A percentile compares a stretch with the other conserved stretches of the same genome.
Evolutionary conservation across 2,113 vertebrate species (phyloP).

Genomic region (Lepisosteus oculatus): DNA sequence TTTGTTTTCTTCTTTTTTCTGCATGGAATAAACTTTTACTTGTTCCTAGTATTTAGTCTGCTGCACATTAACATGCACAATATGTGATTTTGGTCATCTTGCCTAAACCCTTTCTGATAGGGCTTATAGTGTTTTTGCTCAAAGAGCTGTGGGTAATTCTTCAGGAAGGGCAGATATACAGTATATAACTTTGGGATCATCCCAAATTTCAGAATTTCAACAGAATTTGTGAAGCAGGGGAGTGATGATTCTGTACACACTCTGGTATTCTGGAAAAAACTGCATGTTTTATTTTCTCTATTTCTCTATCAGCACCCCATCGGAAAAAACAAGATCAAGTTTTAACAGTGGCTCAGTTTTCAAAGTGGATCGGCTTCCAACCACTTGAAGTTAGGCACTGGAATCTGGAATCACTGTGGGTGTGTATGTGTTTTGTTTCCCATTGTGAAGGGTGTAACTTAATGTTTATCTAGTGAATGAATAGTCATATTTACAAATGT

Average conservation of each 20-base stretch:
- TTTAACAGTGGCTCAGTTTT: not conserved
- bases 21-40: too few species aligned
- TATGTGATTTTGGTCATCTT: too few species aligned
- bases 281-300: not conserved
- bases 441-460: not conserved
- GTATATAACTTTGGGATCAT: conserved; percentile 12
- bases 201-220: conserved; percentile 11
- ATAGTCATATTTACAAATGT: not conserved
- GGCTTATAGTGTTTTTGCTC: too few species aligned
- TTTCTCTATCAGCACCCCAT: not conserved
- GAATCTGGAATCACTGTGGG: not conserved
- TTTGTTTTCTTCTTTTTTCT: too few species aligned
- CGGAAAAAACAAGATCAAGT: not conserved
- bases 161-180: not conserved
- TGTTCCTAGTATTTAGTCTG: too few species aligned
- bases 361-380: not conserved
- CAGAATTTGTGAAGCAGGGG: not conserved
- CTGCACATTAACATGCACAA: too few species aligned
- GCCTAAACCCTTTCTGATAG: too few species aligned
- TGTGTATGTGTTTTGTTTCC: not conserved
- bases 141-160: not conserved
- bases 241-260: not conserved
- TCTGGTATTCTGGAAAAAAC: not conserved
- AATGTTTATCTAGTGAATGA: conserved; percentile 12
- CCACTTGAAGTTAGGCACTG: not conserved